Base-by-base conservation (phyloP, 2,888 invertebrate genomes). In the Crioceris asparagi region DNA sequence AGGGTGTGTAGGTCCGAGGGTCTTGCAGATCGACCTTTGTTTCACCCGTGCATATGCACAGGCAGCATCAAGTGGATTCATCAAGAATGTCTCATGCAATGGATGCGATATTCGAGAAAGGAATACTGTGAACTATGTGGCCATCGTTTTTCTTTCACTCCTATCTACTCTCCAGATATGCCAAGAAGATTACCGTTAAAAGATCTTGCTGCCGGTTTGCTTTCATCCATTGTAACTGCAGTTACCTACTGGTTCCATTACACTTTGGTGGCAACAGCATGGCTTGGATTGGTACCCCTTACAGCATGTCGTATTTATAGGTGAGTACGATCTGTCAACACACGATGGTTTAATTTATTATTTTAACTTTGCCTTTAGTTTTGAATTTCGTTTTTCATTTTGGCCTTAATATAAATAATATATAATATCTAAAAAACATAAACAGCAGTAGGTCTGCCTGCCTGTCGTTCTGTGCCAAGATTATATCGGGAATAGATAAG, bases 151-250 rank as follows among this genome's bases (percentile, higher is more conserved):
- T 91, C 93, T 3, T 98, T 98, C 60, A 93, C 92, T 57, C 98
- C 98, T 17, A 97, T 98, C 53, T 98, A 98, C 67, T 92, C 96
- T n/a, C 92, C 96, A 17, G 97, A 98, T 62, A 98, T 98, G 98
- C 98, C 98, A n/a, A 79, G 94, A 43, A 75, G 96, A 42, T 69
- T 98, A 53, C 98, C 98, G 0, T 69, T 98, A 18, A 77, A 80
- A 47, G 97, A 97, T 64, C 85, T 98, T 6, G 75, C 92, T 1
- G 84, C 85, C 30, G 98, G 98, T 2, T 67, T 96, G 32, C 70
- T 92, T 36, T 79, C 84, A 3, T 94, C 92, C 14, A 79, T 96
- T 18, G 83, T 83, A 3, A 87, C 88, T 29, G 96, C 94, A 1
- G 83, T 96, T 1, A 84, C 91, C 57, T 93, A 91, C 62, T 97